phyloP scores from a whole-genome alignment of 2,797 vertebrate genomes.

The Sebastes minor region DNA sequence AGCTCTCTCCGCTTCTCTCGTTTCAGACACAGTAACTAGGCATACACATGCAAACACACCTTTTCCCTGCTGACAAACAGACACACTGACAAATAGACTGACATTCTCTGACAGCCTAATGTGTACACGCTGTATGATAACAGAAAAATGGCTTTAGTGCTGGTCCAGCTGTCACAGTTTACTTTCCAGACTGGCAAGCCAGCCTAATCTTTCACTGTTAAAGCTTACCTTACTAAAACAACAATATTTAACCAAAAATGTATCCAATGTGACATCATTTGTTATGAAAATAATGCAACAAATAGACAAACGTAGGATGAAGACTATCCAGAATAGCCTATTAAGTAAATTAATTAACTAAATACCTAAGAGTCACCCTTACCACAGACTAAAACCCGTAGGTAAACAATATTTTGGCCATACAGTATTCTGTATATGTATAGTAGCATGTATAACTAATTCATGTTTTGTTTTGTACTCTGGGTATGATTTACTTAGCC shows the following conservation, averaged over 20 bases:
- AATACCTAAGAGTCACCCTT: neutral
- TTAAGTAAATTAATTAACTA: too few species aligned
- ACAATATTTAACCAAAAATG: neutral
- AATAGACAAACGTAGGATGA: neutral
- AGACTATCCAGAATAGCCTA: neutral
- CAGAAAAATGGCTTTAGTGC: neutral
- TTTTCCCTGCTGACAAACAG: slow-evolving; percentile 9
- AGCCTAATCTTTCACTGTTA: neutral
- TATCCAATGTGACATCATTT: neutral
- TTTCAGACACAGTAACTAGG: slow-evolving; percentile 32
- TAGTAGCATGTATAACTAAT: neutral
- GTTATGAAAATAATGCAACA: neutral
- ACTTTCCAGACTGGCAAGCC: neutral
- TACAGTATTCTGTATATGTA: neutral
- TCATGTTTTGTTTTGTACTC: neutral
- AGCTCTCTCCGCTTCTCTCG: slow-evolving; percentile 34
- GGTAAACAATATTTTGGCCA: neutral
- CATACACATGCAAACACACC: slow-evolving; percentile 40
- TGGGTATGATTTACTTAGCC: neutral
- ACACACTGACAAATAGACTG: neutral
- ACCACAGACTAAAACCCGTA: neutral
- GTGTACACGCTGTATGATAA: neutral
- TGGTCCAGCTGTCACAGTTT: neutral
- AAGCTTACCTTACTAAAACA: neutral
- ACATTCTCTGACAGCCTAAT: slow-evolving; percentile 1